These are phyloP conservation scores for Dusona sp. DNA, from an alignment of 2,888 invertebrate species.

Conservation along the genomic window DNA sequence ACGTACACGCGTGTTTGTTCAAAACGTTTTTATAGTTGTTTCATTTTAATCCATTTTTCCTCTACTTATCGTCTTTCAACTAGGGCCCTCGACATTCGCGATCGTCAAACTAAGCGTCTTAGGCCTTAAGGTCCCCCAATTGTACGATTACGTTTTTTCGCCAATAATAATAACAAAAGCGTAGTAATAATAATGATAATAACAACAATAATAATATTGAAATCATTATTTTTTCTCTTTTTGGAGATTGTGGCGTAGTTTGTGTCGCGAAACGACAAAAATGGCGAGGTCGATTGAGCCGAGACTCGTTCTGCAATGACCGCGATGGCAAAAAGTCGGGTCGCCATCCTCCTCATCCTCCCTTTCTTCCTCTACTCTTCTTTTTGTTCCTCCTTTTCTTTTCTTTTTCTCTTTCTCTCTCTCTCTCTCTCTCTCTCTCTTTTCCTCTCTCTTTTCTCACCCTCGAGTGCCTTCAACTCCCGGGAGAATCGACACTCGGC, in stretches of 20 bases:
- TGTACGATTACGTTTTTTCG: conserved; percentile 29
- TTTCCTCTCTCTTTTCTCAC: conserved; percentile 64
- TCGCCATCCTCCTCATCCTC: conserved; percentile 39
- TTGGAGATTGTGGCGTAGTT: neutral
- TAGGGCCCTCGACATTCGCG: conserved; percentile 24
- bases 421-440: conserved; percentile 53
- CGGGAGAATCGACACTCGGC: conserved; percentile 63
- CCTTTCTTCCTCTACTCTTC: conserved; percentile 51
- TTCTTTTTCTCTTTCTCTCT: conserved; percentile 52
- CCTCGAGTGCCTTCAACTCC: conserved; percentile 60
- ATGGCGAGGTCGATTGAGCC: conserved; percentile 60
- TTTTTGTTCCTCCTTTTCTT: conserved; percentile 41
- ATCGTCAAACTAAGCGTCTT: conserved; percentile 36
- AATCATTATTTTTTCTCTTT: neutral
- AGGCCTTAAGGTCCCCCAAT: conserved; percentile 52
- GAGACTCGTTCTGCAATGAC: conserved; percentile 53
- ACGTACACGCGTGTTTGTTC: neutral
- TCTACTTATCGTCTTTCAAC: neutral
- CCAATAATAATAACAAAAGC: conserved; percentile 14
- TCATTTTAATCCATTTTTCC: neutral
- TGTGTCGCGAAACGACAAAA: conserved; percentile 41
- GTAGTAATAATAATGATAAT: neutral
- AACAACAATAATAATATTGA: neutral
- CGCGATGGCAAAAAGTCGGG: conserved; percentile 53
- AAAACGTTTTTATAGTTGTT: neutral